Conservation (phyloP, 2,888 invertebrate species). For the Gymnosoma rotundatum region DNA sequence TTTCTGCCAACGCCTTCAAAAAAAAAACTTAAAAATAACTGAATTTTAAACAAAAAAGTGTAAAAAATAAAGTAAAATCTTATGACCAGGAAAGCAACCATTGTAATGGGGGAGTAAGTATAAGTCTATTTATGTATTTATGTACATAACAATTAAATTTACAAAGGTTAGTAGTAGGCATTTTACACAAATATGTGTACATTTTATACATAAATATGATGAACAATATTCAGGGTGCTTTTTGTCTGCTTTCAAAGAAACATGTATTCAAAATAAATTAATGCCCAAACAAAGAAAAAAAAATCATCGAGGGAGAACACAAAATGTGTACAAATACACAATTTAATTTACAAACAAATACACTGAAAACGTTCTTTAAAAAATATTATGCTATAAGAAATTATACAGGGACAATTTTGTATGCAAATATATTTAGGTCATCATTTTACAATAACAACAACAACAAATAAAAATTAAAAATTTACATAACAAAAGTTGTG, state of each 20-base stretch:
- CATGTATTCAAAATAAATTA: constrained; percentile 43
- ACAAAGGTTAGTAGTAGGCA: too few relatives aligned
- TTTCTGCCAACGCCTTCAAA: too few relatives aligned
- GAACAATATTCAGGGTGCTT: constrained; percentile 1
- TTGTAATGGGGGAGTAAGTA: neutral
- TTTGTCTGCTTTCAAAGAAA: constrained; percentile 34
- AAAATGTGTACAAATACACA: too few relatives aligned
- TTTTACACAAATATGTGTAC: neutral
- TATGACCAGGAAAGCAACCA: constrained; percentile 5
- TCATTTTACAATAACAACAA: constrained; percentile 47
- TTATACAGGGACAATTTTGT: constrained; percentile 38
- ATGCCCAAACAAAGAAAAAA: constrained; percentile 35
- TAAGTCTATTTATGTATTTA: too few relatives aligned
- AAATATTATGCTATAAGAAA: neutral
- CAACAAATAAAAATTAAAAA: constrained; percentile 25
- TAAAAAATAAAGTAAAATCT: neutral
- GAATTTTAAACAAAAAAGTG: too few relatives aligned
- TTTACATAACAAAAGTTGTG: constrained; percentile 50
- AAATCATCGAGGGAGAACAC: constrained; percentile 2
- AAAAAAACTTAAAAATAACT: too few relatives aligned
- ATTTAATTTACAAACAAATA: too few relatives aligned
- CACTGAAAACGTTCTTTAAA: neutral
- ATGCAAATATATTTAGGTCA: constrained; percentile 55
- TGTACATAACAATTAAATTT: too few relatives aligned
- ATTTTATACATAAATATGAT: constrained; percentile 8